These are phyloP conservation scores for Rhodophaea formosa DNA, from an alignment of 2,888 invertebrate genomes.

Conservation along the genomic window DNA sequence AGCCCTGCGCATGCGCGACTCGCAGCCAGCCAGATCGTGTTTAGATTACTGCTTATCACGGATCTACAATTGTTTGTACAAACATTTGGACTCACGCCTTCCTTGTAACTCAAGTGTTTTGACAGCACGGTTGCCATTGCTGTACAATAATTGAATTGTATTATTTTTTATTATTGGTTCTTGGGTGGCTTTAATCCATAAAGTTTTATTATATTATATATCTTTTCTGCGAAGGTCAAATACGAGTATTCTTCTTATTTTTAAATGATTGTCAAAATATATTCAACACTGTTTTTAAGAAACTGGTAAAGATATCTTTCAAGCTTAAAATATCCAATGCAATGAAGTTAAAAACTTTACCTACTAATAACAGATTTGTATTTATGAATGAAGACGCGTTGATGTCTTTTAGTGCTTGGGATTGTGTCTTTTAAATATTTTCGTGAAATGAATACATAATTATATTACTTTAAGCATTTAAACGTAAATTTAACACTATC, in stretches of 20 bases:
- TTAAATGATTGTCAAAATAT: too few species aligned
- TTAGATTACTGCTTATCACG: conserved; percentile 42
- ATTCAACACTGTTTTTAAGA: too few species aligned
- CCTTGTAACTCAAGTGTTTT: conserved; percentile 11
- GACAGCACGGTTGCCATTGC: background rate
- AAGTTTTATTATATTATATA: background rate
- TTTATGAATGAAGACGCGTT: background rate
- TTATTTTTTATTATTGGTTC: conserved; percentile 18
- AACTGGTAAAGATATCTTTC: too few species aligned
- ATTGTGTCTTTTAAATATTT: background rate
- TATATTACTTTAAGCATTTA: too few species aligned
- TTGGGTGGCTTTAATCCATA: background rate
- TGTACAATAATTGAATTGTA: conserved; percentile 9
- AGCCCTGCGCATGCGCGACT: conserved; percentile 34
- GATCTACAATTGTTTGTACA: conserved; percentile 35
- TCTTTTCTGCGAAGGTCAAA: background rate
- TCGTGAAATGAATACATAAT: too few species aligned
- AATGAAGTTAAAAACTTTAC: too few species aligned
- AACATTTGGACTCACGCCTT: conserved; percentile 31
- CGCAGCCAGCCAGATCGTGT: conserved; percentile 39
- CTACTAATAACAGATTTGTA: too few species aligned
- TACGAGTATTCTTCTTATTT: too few species aligned
- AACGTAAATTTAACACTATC: too few species aligned
- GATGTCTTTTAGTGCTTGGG: background rate
- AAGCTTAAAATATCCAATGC: too few species aligned